Evolutionary conservation across 1,140 invertebrate species (phyloP).

Genomic region (Paracyclopina nana): DNA sequence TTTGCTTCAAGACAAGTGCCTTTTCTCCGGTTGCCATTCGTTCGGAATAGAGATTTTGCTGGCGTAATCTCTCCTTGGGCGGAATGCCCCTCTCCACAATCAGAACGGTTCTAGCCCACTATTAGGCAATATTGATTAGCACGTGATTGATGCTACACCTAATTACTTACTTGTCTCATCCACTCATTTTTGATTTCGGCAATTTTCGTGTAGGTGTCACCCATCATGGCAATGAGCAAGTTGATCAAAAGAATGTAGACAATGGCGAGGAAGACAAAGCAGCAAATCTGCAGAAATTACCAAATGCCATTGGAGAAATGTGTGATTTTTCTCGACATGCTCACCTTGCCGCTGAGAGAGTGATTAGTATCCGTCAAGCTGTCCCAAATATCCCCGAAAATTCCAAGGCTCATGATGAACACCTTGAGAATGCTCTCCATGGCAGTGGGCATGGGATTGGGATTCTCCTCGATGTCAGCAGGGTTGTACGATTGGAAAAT

Average conservation of each 20-base stretch:
- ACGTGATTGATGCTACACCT: background rate
- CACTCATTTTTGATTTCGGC: slow-evolving; percentile 92
- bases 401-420: slow-evolving; percentile 93
- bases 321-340: too few relatives aligned
- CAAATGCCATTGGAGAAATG: too few relatives aligned
- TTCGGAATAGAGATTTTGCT: slow-evolving; percentile 78
- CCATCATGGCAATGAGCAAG: slow-evolving; percentile 99
- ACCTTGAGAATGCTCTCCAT: slow-evolving; percentile 86
- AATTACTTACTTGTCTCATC: slow-evolving; percentile 61
- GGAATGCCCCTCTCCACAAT: slow-evolving; percentile 87
- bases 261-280: slow-evolving; percentile 87
- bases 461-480: slow-evolving; percentile 32
- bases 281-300: slow-evolving; percentile 42
- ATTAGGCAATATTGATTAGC: background rate
- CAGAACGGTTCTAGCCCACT: slow-evolving; percentile 92
- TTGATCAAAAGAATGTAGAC: slow-evolving; percentile 87
- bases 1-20: slow-evolving; percentile 61
- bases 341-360: slow-evolving; percentile 64
- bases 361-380: slow-evolving; percentile 71
- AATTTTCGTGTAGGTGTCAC: slow-evolving; percentile 94
- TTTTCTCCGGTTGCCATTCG: slow-evolving; percentile 74
- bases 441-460: slow-evolving; percentile 63
- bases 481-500: slow-evolving; percentile 69
- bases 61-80: slow-evolving; percentile 56
- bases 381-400: slow-evolving; percentile 81